phyloP scores from a whole-genome alignment of 2,888 invertebrate genomes.

The Xiphydria camelus region DNA sequence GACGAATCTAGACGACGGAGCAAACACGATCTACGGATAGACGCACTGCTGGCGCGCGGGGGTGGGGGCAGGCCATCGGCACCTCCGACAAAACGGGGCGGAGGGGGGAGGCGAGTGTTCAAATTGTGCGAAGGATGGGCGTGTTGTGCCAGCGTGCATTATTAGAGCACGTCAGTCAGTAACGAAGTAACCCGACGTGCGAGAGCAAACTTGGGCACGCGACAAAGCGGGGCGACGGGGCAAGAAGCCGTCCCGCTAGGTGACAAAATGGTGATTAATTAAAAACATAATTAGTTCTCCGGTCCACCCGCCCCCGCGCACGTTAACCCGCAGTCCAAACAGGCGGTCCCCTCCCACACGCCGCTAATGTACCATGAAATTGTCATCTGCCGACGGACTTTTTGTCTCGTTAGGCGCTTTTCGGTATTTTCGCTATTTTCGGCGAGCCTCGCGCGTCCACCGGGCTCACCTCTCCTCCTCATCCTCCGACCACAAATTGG shows the following conservation, averaged over 20 bases:
- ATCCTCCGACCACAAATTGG: too few species aligned
- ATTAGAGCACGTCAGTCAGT: constrained; percentile 2
- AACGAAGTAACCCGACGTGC: neutral
- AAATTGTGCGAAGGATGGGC: constrained; percentile 1
- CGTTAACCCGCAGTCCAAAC: constrained; percentile 1
- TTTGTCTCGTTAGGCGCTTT: constrained; percentile 13
- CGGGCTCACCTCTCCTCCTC: too few species aligned
- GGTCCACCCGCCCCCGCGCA: constrained; percentile 16
- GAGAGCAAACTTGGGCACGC: constrained; percentile 43
- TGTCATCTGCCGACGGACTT: constrained; percentile 40
- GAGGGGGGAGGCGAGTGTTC: neutral
- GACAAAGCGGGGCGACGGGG: constrained; percentile 21
- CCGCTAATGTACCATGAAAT: constrained; percentile 54
- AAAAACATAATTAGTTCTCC: constrained; percentile 54
- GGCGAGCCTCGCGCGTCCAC: neutral
- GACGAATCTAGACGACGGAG: too few species aligned
- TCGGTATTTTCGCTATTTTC: neutral
- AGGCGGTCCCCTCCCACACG: constrained; percentile 37
- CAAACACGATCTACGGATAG: too few species aligned
- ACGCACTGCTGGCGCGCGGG: too few species aligned
- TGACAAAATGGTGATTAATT: constrained; percentile 56
- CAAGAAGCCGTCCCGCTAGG: constrained; percentile 22
- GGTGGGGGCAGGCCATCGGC: too few species aligned
- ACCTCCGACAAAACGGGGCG: too few species aligned
- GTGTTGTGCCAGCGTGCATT: constrained; percentile 1